Evolutionary conservation across 2,888 invertebrate genomes (phyloP), one percentile per base, ranked within the genome.

Genomic region (Chrysolina oricalcia): DNA sequence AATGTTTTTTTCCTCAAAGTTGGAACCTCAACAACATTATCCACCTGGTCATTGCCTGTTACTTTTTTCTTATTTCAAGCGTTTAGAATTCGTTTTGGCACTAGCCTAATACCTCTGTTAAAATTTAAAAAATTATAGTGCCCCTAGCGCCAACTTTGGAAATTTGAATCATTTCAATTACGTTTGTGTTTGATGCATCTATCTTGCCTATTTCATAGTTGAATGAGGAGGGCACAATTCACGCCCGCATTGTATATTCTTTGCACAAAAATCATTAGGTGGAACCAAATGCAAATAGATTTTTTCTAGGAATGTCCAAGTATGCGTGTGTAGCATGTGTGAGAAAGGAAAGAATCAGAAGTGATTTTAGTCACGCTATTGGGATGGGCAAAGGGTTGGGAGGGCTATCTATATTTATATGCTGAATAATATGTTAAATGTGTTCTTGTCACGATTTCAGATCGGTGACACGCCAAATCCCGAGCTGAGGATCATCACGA

Each of bases 391-490:
- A 73, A 76, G 79, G 78, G 73, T 75, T 73, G 76, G 77, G 78
- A 69, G 68, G 76, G 66, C 75, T 77, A 74, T 78, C 76, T 78
- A 74, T 75, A 77, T 78, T 72, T 76, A 76, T 76, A 73, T 76
- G 70, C 75, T 72, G 75, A 80, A 79, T 80, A 79, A 77, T 74
- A 78, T 78, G 79, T 80, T 80, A 80, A 81, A 81, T 81, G 80
- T 81, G 81, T 82, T 82, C 80, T 82, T 82, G 81, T 82, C 83
- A 82, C 81, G 80, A 77, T 91, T 91, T 75, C 92, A 97, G 96
- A 94, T 97, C 85, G 96, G 96, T 70, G 96, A 97, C 83, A 93
- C 93, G 72, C 95, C 95, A 77, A 96, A 96, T 89, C 93, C 94
- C 48, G 97, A 97, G 87, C 90, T 97, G 81, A 92, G 96, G 87